Conservation (phyloP, 1,140 invertebrate genomes). For the Lordiphosa stackelbergi region DNA sequence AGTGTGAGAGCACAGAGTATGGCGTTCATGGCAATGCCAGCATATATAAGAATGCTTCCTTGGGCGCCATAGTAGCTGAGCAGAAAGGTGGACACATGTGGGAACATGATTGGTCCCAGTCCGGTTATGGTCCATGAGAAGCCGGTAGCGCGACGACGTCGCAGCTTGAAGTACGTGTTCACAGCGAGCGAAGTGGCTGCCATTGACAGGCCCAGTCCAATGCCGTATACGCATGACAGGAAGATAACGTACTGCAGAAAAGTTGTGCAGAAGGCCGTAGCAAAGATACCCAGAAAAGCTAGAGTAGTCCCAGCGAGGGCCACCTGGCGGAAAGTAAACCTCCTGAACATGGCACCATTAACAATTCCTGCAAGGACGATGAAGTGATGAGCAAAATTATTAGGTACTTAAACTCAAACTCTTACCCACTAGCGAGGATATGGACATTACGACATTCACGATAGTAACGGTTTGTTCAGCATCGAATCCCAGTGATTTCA, state of each 20-base stretch:
- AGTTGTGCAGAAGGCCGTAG: conserved; percentile 53
- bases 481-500: conserved; percentile 79
- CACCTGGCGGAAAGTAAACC: conserved; percentile 67
- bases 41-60: conserved; percentile 80
- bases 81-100: conserved; percentile 78
- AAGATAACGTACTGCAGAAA: conserved; percentile 60
- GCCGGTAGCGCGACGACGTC: conserved; percentile 80
- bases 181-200: conserved; percentile 80
- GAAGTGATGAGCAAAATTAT: not conserved
- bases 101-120: conserved; percentile 80
- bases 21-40: conserved; percentile 80
- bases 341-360: conserved; percentile 69
- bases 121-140: conserved; percentile 81
- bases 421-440: conserved; percentile 81
- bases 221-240: conserved; percentile 72
- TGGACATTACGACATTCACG: conserved; percentile 82
- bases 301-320: conserved; percentile 49
- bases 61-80: conserved; percentile 79
- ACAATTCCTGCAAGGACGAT: conserved; percentile 43
- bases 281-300: conserved; percentile 51
- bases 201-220: conserved; percentile 80
- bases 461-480: conserved; percentile 82
- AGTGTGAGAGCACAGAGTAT: conserved; percentile 79
- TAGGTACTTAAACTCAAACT: not conserved
- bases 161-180: conserved; percentile 81